Conservation (phyloP, 2,797 vertebrate genomes). For the Molossus molossus region DNA sequence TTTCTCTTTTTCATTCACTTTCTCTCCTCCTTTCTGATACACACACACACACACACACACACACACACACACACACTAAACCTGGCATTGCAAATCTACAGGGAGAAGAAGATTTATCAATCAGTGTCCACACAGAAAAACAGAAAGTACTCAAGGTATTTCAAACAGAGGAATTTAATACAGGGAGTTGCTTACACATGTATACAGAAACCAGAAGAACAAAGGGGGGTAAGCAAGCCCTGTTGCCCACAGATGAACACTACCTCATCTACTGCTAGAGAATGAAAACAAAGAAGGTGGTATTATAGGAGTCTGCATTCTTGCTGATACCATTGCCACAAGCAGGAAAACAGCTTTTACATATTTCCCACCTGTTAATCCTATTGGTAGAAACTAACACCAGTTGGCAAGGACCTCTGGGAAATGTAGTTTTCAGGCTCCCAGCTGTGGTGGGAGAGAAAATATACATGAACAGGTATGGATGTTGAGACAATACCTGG, state of each 20-base stretch:
- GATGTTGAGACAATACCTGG: not conserved
- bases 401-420: not conserved
- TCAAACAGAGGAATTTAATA: slow-evolving; percentile 24
- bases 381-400: not conserved
- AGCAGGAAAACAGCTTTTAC: slow-evolving; percentile 12
- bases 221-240: not conserved
- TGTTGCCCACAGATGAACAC: not conserved
- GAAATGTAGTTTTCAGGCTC: slow-evolving; percentile 36
- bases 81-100: not conserved
- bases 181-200: not conserved
- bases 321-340: not conserved
- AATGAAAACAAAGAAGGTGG: not conserved
- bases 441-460: too few species aligned
- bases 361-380: not conserved
- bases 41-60: too few species aligned
- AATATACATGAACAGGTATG: not conserved
- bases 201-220: slow-evolving; percentile 1
- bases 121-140: not conserved
- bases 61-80: not conserved
- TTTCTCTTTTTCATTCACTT: not conserved
- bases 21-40: not conserved
- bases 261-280: not conserved
- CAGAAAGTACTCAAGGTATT: not conserved
- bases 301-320: not conserved
- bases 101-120: not conserved